Percentiles rank a stretch among this genome's conserved stretches.
Conservation (phyloP, 23 tunicate genomes). For the Ascidia mentula region DNA sequence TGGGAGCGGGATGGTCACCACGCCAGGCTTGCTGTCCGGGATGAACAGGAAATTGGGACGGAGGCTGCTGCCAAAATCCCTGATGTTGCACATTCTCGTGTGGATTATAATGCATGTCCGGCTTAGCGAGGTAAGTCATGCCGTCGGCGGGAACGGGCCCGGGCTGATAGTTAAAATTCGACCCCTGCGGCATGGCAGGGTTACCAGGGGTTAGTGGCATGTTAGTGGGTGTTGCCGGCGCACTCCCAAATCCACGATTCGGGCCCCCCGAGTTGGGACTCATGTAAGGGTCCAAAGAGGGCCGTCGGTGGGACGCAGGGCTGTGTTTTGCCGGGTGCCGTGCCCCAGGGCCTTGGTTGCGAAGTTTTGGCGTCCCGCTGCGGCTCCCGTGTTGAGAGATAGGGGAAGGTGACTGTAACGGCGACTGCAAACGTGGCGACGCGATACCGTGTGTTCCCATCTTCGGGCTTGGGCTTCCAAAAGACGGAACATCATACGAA, state of each 20-base stretch:
- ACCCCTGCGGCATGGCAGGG: neutral
- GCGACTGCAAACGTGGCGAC: slow-evolving; percentile 54
- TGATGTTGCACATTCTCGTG: neutral
- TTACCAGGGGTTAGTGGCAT: slow-evolving; percentile 1
- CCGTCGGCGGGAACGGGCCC: neutral
- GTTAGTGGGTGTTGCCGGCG: slow-evolving; percentile 25
- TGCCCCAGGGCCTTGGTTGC: neutral
- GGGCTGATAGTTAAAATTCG: neutral
- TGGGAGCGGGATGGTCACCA: neutral
- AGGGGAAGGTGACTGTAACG: slow-evolving; percentile 49
- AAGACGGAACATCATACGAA: slow-evolving; percentile 45
- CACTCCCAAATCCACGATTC: slow-evolving; percentile 17
- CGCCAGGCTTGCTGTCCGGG: neutral
- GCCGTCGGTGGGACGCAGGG: slow-evolving; percentile 15
- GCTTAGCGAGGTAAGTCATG: neutral
- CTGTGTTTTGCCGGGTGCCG: slow-evolving; percentile 15
- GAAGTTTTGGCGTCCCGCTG: slow-evolving; percentile 55
- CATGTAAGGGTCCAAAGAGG: slow-evolving; percentile 43
- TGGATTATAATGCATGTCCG: neutral
- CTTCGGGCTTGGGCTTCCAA: slow-evolving; percentile 56
- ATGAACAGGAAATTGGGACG: neutral
- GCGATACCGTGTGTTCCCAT: slow-evolving; percentile 47
- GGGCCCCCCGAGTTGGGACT: neutral
- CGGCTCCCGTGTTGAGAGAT: slow-evolving; percentile 27
- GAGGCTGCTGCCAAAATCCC: neutral